Evolutionary conservation across 2,888 invertebrate species (phyloP), one percentile per base, ranked within the genome.

Genomic region (Leptura quadrifasciata): DNA sequence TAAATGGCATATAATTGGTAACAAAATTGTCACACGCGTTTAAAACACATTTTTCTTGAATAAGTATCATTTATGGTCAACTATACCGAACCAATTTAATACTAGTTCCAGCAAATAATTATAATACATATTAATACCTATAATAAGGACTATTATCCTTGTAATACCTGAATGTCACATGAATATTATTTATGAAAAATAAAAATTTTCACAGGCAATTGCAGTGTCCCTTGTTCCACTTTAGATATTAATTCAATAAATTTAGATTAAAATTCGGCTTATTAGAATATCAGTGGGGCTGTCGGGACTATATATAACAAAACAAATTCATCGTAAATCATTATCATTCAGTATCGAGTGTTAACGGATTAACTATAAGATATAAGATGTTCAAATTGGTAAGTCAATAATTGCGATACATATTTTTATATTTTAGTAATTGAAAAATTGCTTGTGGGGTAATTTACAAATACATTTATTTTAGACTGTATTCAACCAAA

Each of bases 331-430:
- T 52, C 20, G 39, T 21, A n/a, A 73, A 55, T 27, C 21, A 72
- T 65, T 24, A 73, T 39, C 18, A 24, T 65, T 71, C 58, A 52
- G 58, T 73, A 17, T 9, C 10, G 12, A 73, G 47, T 64, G 67
- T 12, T 20, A 73, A 71, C 17, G 71, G 71, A 71, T 71, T 71
- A 71, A 60, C 31, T 31, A 61, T 35, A 47, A 0, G n/a, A n/a
- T n/a, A n/a, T 24, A 65, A 65, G 15, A 80, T 80, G 80, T 76
- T 74, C 70, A 80, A 78, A 74, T 68, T 78, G 71, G 80, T 80
- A 75, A 76, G 77, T 72, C 2, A 31, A 8, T 21, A 12, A 63
- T 12, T 31, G 27, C 57, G 39, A 61, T 73, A 6, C 0, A 67
- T 58, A 0, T 64, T 47, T 69, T 12, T 31, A 31, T 6, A 6